Conservation (phyloP, 2,113 vertebrate genomes). For the Actenoides lindsayi region DNA sequence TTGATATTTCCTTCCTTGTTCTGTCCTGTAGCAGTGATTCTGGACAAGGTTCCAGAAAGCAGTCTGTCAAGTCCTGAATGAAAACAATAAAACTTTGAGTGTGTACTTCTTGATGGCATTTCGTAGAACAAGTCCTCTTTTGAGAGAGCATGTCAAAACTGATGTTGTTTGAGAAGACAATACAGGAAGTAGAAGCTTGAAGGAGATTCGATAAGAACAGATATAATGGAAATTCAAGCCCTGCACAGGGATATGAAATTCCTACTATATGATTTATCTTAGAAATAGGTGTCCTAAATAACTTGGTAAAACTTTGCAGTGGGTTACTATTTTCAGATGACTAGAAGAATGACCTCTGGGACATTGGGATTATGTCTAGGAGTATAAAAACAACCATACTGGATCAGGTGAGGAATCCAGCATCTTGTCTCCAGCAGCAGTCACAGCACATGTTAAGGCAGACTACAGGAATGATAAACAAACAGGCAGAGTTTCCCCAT, state of each 20-base stretch:
- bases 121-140: neutral
- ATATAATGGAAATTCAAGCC: neutral
- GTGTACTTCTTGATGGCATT: neutral
- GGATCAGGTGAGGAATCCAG: neutral
- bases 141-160: neutral
- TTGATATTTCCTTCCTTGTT: neutral
- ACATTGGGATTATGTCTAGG: neutral
- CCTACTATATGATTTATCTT: neutral
- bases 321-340: constrained; percentile 14
- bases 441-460: neutral
- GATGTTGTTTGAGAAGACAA: neutral
- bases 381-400: neutral
- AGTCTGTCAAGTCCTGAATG: neutral
- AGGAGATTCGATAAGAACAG: neutral
- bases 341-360: constrained; percentile 9
- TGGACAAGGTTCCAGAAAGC: neutral
- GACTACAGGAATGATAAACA: neutral
- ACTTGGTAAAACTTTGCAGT: neutral
- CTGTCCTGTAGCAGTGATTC: neutral
- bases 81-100: neutral
- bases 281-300: neutral
- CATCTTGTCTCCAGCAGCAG: neutral
- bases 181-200: neutral
- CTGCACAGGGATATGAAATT: neutral
- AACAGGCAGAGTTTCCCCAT: neutral